phyloP scores from a whole-genome alignment of 2,113 vertebrate genomes.

The Acrocephalus arundinaceus region DNA sequence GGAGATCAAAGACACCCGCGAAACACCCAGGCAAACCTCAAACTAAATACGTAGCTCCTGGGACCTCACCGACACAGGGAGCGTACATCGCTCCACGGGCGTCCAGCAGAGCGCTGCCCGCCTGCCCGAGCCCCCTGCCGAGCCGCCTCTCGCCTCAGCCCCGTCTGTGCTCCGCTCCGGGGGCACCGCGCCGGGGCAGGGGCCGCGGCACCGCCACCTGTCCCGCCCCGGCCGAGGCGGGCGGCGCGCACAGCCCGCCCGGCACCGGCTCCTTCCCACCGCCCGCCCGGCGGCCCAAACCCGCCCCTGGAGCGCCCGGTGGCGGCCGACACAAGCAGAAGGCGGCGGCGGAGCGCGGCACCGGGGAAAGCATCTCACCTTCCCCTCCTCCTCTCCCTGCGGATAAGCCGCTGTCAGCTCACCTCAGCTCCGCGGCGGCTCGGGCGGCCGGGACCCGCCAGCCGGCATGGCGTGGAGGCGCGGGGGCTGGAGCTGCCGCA shows the following conservation, averaged over 20 bases:
- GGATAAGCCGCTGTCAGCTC: background rate
- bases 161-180: background rate
- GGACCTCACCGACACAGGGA: background rate
- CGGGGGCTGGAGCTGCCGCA: background rate
- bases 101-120: background rate
- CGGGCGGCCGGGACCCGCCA: background rate
- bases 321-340: background rate
- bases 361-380: background rate
- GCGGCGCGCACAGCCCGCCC: background rate
- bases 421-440: background rate
- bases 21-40: slow-evolving; percentile 27
- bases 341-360: background rate
- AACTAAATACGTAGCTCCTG: slow-evolving; percentile 28
- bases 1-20: background rate
- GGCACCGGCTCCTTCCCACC: background rate
- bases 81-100: background rate
- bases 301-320: background rate
- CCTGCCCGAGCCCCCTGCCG: background rate
- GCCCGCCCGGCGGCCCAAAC: background rate
- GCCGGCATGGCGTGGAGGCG: slow-evolving; percentile 52
- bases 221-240: background rate
- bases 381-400: background rate
- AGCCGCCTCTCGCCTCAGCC: background rate
- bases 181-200: background rate
- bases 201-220: background rate